These are phyloP conservation scores for Ctenosaura bakeri DNA, from an alignment of 2,797 vertebrate species.

Conservation along the genomic window DNA sequence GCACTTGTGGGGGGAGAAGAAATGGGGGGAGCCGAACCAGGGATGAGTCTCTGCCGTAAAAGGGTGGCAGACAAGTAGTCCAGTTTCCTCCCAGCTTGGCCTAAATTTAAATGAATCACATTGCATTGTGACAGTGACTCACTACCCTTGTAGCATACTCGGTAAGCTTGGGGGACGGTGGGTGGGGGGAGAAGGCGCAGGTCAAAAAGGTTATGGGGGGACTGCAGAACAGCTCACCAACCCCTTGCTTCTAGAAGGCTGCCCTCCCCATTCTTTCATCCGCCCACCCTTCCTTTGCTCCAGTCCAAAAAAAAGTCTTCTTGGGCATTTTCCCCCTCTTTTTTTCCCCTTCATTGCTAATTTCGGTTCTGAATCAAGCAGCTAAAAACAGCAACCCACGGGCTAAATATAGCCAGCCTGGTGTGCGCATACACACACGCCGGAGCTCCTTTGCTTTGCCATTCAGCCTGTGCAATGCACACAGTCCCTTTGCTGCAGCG, in stretches of 20 bases:
- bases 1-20: too few species aligned
- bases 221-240: not conserved
- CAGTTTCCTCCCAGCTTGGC: not conserved
- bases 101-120: not conserved
- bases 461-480: not conserved
- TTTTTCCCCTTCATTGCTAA: conserved; percentile 10
- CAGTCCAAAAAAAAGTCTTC: not conserved
- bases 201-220: not conserved
- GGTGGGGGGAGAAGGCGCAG: too few species aligned
- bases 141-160: not conserved
- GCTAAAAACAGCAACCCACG: conserved; percentile 43
- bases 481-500: conserved; percentile 33
- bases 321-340: not conserved
- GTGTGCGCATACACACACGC: conserved; percentile 28
- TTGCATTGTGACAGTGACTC: conserved; percentile 17
- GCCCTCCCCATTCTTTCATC: not conserved
- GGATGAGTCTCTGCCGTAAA: not conserved
- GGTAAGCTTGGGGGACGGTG: not conserved
- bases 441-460: conserved; percentile 8
- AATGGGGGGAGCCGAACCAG: too few species aligned
- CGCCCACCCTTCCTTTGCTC: not conserved
- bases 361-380: conserved; percentile 51
- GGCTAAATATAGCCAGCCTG: conserved; percentile 42
- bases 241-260: not conserved
- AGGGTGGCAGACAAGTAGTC: not conserved